phyloP scores from a whole-genome alignment of 1,140 invertebrate genomes.

The Leptonema lineaticorne region DNA sequence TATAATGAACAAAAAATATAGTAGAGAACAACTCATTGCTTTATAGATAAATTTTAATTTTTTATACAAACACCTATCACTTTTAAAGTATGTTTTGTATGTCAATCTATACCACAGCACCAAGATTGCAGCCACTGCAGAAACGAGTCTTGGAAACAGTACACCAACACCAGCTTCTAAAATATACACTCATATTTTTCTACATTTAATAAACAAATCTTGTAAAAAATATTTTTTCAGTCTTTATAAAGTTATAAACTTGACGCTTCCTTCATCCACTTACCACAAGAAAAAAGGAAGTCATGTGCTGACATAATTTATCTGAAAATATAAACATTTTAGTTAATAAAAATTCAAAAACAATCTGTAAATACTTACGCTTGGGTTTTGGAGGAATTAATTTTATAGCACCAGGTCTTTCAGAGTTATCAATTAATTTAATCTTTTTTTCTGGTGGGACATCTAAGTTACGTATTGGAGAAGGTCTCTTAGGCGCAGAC shows the following conservation, averaged over 20 bases:
- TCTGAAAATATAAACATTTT: constrained; percentile 29
- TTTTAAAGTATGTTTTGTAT: neutral
- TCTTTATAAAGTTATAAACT: neutral
- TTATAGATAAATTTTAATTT: neutral
- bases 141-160: neutral
- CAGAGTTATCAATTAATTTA: constrained; percentile 61
- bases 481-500: constrained; percentile 61
- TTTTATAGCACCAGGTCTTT: constrained; percentile 79
- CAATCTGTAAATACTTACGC: constrained; percentile 70
- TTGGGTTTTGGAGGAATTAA: constrained; percentile 83
- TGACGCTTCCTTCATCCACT: neutral
- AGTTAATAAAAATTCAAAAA: constrained; percentile 23
- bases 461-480: constrained; percentile 58
- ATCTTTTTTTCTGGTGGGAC: constrained; percentile 74
- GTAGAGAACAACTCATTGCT: neutral
- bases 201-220: neutral
- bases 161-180: neutral
- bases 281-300: neutral
- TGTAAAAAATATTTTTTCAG: neutral
- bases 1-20: too few relatives aligned
- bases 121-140: constrained; percentile 2
- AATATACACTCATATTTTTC: neutral
- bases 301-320: neutral
- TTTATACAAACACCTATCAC: neutral
- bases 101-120: constrained; percentile 1